These are phyloP conservation scores for Colletes latitarsis DNA, from an alignment of 1,140 invertebrate genomes.

Conservation along the genomic window DNA sequence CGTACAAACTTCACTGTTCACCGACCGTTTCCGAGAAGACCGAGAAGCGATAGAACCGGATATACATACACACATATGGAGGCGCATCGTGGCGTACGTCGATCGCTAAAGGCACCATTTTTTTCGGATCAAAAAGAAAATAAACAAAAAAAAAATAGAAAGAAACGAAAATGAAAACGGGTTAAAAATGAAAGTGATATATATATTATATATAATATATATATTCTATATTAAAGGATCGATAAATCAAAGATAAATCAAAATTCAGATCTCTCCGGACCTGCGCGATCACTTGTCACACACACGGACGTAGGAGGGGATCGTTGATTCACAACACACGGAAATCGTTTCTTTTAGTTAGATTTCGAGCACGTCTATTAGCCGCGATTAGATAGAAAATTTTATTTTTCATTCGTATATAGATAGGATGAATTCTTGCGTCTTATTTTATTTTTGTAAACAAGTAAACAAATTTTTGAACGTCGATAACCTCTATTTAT, in stretches of 20 bases:
- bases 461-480: conserved; percentile 71
- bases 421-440: conserved; percentile 77
- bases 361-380: conserved; percentile 64
- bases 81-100: not conserved
- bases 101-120: conserved; percentile 21
- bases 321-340: conserved; percentile 24
- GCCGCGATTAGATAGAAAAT: conserved; percentile 79
- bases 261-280: conserved; percentile 62
- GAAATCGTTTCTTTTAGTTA: conserved; percentile 70
- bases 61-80: not conserved
- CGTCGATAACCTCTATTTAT: conserved; percentile 75
- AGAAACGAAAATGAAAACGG: not conserved
- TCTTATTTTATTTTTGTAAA: conserved; percentile 79
- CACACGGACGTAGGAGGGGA: conserved; percentile 6
- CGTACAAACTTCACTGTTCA: conserved; percentile 20
- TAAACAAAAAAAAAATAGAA: conserved; percentile 19
- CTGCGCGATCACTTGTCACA: conserved; percentile 21
- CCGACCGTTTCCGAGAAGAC: conserved; percentile 26
- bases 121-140: conserved; percentile 14
- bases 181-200: conserved; percentile 23
- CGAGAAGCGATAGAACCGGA: not conserved
- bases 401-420: conserved; percentile 75
- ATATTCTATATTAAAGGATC: conserved; percentile 40
- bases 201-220: not conserved
- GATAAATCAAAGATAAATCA: conserved; percentile 50